These are phyloP conservation scores for Rhagonycha fulva DNA, from an alignment of 2,888 invertebrate genomes.

Conservation along the genomic window DNA sequence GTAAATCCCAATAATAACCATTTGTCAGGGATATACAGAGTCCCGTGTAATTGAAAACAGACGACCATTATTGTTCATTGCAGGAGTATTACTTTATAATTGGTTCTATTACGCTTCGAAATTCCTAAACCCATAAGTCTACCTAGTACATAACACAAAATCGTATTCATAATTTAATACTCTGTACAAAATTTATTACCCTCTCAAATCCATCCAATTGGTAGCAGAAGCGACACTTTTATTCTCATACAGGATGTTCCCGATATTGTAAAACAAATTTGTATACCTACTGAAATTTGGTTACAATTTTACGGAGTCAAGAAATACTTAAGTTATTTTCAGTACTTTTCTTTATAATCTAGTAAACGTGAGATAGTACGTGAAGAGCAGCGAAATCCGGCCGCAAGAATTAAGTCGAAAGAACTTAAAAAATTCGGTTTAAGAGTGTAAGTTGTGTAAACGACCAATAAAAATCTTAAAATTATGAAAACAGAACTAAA, in stretches of 20 bases:
- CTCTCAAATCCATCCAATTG: background rate
- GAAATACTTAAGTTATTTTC: no score
- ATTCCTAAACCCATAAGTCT: background rate
- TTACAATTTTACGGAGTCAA: no score
- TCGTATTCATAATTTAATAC: background rate
- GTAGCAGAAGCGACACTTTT: background rate
- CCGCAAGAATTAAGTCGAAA: no score
- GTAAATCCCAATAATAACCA: conserved; percentile 25
- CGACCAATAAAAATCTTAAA: no score
- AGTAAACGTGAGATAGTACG: no score
- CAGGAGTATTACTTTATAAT: conserved; percentile 21
- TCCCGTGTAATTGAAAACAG: conserved; percentile 27
- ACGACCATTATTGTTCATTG: conserved; percentile 24
- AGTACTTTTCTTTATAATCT: no score
- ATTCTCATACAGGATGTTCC: background rate
- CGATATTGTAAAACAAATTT: background rate
- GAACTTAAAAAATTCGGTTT: no score
- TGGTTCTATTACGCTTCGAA: conserved; percentile 7
- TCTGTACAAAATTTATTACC: background rate
- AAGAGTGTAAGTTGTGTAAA: no score
- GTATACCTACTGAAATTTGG: no score
- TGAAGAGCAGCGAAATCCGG: no score
- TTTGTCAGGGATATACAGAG: conserved; percentile 21
- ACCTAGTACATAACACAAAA: background rate
- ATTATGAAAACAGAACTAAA: no score